phyloP scores from a whole-genome alignment of 2,797 vertebrate genomes.

The Enteromius treurensis region DNA sequence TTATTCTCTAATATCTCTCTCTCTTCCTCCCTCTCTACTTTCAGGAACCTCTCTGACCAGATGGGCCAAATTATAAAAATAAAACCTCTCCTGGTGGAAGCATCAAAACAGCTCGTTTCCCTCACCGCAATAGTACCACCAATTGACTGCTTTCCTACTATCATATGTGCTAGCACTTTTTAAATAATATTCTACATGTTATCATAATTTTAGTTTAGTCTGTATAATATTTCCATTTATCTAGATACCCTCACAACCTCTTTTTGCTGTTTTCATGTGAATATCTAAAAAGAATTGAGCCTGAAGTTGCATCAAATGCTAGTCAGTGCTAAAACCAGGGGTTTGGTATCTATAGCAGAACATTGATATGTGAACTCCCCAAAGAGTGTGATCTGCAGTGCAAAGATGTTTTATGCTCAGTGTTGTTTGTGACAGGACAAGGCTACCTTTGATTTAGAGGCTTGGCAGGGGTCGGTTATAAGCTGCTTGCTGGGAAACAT shows the following conservation, averaged over 20 bases:
- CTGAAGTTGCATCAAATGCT: slow-evolving; percentile 5
- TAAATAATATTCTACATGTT: background rate
- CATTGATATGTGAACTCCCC: slow-evolving; percentile 2
- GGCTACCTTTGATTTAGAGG: slow-evolving; percentile 45
- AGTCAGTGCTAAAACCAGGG: slow-evolving; percentile 15
- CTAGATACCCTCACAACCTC: background rate
- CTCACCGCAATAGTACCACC: slow-evolving; percentile 61
- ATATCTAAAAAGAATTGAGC: background rate
- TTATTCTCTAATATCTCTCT: slow-evolving; percentile 39
- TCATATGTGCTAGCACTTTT: slow-evolving; percentile 12
- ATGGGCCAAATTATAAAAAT: slow-evolving; percentile 79
- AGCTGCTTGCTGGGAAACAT: slow-evolving; percentile 67
- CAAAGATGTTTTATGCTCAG: slow-evolving; percentile 32
- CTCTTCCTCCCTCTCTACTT: slow-evolving; percentile 34
- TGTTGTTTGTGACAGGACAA: slow-evolving; percentile 39
- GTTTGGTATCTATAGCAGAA: slow-evolving; percentile 12
- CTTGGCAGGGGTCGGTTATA: slow-evolving; percentile 57
- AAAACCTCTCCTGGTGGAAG: slow-evolving; percentile 73
- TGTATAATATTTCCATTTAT: background rate
- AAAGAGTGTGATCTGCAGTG: slow-evolving; percentile 19
- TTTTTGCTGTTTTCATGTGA: slow-evolving; percentile 3
- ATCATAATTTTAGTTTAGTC: background rate
- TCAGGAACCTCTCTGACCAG: slow-evolving; percentile 73
- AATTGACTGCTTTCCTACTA: slow-evolving; percentile 25
- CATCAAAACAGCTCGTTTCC: slow-evolving; percentile 73